phyloP scores from a whole-genome alignment of 2,113 vertebrate species.

The Hippocampus zosterae region DNA sequence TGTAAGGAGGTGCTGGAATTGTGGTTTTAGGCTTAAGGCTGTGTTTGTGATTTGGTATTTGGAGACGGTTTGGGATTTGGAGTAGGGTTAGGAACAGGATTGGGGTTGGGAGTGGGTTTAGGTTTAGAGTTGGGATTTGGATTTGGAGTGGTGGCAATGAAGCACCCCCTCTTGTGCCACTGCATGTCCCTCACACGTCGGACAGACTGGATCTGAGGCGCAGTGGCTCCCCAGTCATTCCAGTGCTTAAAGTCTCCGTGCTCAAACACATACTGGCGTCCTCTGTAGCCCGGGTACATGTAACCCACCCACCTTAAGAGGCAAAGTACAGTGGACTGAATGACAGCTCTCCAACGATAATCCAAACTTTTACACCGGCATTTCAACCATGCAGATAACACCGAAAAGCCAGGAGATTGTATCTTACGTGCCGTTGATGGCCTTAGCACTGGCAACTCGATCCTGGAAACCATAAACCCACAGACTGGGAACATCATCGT shows the following conservation, averaged over 20 bases:
- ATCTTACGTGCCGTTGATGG: slow-evolving; percentile 87
- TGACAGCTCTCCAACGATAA: not conserved
- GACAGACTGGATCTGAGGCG: slow-evolving; percentile 87
- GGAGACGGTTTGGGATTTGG: slow-evolving; percentile 33
- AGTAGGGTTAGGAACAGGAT: slow-evolving; percentile 15
- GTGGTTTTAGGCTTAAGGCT: slow-evolving; percentile 51
- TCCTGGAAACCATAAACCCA: slow-evolving; percentile 92
- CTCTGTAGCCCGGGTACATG: slow-evolving; percentile 87
- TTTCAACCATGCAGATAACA: not conserved
- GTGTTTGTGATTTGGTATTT: slow-evolving; percentile 53
- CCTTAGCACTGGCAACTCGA: slow-evolving; percentile 83
- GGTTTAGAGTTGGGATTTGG: slow-evolving; percentile 31
- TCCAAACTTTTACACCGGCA: not conserved
- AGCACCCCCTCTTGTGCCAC: slow-evolving; percentile 85
- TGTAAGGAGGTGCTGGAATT: slow-evolving; percentile 34
- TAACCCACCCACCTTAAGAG: slow-evolving; percentile 87
- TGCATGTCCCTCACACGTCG: slow-evolving; percentile 87
- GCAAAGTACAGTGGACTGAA: not conserved
- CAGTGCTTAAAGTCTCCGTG: slow-evolving; percentile 88
- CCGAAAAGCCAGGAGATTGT: not conserved
- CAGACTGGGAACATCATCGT: slow-evolving; percentile 87
- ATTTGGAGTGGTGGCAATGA: slow-evolving; percentile 50
- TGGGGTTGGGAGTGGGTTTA: slow-evolving; percentile 33
- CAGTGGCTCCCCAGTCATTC: slow-evolving; percentile 87
- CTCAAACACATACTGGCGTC: slow-evolving; percentile 86